Base-by-base conservation (phyloP, 2,113 vertebrate species). In the Coryphaenoides rupestris region DNA sequence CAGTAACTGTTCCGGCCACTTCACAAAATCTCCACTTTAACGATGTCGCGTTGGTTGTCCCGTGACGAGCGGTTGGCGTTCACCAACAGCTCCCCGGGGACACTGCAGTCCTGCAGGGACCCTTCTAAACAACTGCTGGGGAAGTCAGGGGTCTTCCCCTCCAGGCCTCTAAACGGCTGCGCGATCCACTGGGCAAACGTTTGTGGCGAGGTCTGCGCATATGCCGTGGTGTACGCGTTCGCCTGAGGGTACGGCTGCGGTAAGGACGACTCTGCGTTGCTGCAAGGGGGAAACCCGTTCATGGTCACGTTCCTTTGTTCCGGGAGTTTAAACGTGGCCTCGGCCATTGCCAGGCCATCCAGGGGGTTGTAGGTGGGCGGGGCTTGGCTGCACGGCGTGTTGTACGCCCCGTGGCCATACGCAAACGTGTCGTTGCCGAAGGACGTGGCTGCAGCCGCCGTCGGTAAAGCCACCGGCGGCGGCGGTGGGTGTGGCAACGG, bases 231-330 rank as follows among this genome's bases (percentile, higher is more conserved):
- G 50, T 84, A 86, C 0, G 71, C 2, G 45, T 85, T 85, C 26
- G 84, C 68, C 21, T 85, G 82, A 0, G 83, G 66, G 60, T 79
- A 83, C 50, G 67, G 73, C 19, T 89, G 84, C 2, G 78, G 61
- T 33, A 83, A 80, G 61, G 67, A 78, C 28, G 67, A 78, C 28
- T 86, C 85, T 1, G 77, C 24, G 26, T 65, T 82, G 72, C 79
- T 82, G 74, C 89, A 86, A 23, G 83, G 64, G 52, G 81, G 83
- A 72, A 89, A 91, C 21, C 89, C 89, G 22, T 90, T 89, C 54
- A 88, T 76, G 62, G 68, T 68, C 17, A 84, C 69, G 5, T 89
- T 73, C 63, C 80, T 88, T 14, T 88, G 75, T 65, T 68, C 78
- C 1, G 88, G 71, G 45, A 91, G 65, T 74, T 89, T 89, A 68